Conservation (phyloP, 2,888 invertebrate genomes). For the Parelbella ahira region DNA sequence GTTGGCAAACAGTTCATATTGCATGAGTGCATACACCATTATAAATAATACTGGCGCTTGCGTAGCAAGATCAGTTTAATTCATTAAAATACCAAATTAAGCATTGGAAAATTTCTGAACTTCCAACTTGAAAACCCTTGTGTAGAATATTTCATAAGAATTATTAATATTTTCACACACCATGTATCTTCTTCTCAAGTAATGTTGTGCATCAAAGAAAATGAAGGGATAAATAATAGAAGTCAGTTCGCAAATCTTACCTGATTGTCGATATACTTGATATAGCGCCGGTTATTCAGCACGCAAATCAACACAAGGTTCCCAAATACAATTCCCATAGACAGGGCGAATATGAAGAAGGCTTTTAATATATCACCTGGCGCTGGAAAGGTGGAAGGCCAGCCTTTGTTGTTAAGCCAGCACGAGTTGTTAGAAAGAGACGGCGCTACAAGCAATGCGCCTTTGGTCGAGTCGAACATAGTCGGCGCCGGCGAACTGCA, state of each 20-base stretch:
- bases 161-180: no score
- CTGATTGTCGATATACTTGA: slow-evolving; percentile 93
- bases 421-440: slow-evolving; percentile 91
- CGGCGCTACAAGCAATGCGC: slow-evolving; percentile 88
- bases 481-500: slow-evolving; percentile 70
- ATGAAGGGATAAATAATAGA: no score
- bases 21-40: no score
- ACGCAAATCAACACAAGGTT: slow-evolving; percentile 91
- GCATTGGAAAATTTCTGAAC: no score
- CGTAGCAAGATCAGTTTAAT: no score
- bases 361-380: slow-evolving; percentile 88
- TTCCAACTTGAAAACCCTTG: no score
- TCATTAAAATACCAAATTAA: no score
- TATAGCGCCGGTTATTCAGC: slow-evolving; percentile 90
- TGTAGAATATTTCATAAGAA: no score
- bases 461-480: slow-evolving; percentile 84
- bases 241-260: slow-evolving; percentile 80
- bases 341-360: slow-evolving; percentile 86
- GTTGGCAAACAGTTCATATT: no score
- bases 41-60: no score
- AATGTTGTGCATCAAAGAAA: no score
- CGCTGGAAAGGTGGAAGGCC: slow-evolving; percentile 83
- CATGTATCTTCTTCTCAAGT: no score
- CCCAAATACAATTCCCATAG: slow-evolving; percentile 89
- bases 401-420: slow-evolving; percentile 84